These are phyloP conservation scores for Apogon talboti DNA, from an alignment of 2,797 vertebrate species.

Conservation along the genomic window DNA sequence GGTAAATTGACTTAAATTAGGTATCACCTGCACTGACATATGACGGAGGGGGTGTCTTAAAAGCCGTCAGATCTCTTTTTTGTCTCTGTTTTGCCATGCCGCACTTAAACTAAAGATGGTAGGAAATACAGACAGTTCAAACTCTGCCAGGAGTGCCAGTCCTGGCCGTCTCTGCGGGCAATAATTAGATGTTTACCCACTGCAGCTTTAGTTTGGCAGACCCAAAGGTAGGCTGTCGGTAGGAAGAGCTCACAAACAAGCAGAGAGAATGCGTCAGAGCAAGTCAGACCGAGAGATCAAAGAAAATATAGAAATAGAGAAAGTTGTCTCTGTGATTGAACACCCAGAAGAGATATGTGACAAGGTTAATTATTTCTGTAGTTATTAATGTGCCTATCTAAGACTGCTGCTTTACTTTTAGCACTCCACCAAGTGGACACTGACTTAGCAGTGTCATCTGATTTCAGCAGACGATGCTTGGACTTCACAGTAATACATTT, in stretches of 20 bases:
- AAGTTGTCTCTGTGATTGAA: constrained; percentile 52
- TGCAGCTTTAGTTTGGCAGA: constrained; percentile 63
- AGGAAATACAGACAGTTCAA: constrained; percentile 26
- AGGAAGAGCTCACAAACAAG: constrained; percentile 56
- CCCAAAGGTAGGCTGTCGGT: constrained; percentile 43
- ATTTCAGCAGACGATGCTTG: constrained; percentile 51
- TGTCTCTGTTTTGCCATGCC: constrained; percentile 12
- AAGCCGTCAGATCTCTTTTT: constrained; percentile 42
- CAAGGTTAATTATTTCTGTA: constrained; percentile 59
- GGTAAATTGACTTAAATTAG: constrained; percentile 73
- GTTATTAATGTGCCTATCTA: constrained; percentile 62
- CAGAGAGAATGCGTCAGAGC: constrained; percentile 50
- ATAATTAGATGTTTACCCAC: constrained; percentile 75
- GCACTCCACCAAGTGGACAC: constrained; percentile 31
- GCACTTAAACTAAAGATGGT: constrained; percentile 33
- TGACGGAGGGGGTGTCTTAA: constrained; percentile 43
- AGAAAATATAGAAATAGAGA: constrained; percentile 43
- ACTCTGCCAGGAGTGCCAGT: constrained; percentile 44
- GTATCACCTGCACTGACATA: constrained; percentile 65
- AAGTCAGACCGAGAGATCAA: constrained; percentile 36
- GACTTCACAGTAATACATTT: constrained; percentile 57
- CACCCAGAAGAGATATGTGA: constrained; percentile 52
- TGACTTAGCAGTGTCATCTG: constrained; percentile 26
- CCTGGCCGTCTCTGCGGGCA: constrained; percentile 60
- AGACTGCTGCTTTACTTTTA: constrained; percentile 39